These are phyloP conservation scores for Acleris emargana DNA, from an alignment of 2,888 invertebrate genomes.

Conservation along the genomic window DNA sequence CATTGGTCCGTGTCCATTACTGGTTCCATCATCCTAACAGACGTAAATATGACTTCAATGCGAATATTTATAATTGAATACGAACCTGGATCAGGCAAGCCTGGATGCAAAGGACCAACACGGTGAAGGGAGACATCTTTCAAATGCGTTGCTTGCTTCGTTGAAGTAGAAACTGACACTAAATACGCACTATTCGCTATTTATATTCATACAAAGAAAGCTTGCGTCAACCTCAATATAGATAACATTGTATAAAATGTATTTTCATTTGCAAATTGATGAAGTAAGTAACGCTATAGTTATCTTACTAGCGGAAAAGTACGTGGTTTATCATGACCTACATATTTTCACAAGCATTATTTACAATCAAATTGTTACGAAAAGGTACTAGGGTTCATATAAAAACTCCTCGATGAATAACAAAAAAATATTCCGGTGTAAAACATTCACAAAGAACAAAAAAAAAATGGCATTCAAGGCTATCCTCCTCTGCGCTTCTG, in stretches of 20 bases:
- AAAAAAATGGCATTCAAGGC: conserved; percentile 10
- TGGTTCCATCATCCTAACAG: too few relatives aligned
- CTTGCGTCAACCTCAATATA: too few relatives aligned
- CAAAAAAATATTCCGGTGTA: not conserved
- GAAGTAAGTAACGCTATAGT: too few relatives aligned
- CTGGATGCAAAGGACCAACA: conserved; percentile 49
- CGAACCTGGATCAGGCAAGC: conserved; percentile 42
- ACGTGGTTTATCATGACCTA: not conserved
- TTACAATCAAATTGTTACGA: not conserved
- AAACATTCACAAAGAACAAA: not conserved
- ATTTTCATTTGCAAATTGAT: too few relatives aligned
- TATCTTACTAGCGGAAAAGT: not conserved
- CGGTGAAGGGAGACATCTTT: conserved; percentile 48
- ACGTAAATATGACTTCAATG: too few relatives aligned
- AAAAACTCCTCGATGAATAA: too few relatives aligned
- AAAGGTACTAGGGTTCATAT: too few relatives aligned
- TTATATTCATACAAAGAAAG: not conserved
- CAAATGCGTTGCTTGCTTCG: conserved; percentile 12
- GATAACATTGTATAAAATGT: too few relatives aligned
- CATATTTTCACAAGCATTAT: too few relatives aligned
- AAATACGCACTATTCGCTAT: not conserved
- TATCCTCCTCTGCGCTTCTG: conserved; percentile 31
- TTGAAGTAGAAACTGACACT: not conserved
- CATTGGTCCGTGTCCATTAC: too few relatives aligned
- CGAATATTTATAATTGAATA: too few relatives aligned